Conservation (phyloP, 2,113 vertebrate genomes). For the Rhagologus leucostigma region DNA sequence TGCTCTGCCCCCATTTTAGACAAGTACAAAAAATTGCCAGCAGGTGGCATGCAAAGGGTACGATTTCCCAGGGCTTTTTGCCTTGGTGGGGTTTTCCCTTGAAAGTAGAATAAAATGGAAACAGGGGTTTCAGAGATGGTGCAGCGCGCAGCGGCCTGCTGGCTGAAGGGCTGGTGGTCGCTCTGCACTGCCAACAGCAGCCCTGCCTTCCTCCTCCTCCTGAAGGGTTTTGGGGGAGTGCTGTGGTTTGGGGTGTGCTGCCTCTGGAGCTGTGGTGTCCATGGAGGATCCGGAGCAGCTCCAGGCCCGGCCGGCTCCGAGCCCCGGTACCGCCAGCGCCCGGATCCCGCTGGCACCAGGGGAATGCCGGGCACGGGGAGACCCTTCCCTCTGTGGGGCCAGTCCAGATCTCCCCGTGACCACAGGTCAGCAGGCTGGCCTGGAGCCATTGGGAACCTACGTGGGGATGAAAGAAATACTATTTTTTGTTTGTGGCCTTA, state of each 20-base stretch:
- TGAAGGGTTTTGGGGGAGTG: background rate
- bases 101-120: background rate
- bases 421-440: constrained; percentile 68
- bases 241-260: background rate
- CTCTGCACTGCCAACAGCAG: fast-evolving
- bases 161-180: background rate
- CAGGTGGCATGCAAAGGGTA: constrained; percentile 68
- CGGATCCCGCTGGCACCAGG: background rate
- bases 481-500: constrained; percentile 51
- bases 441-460: constrained; percentile 53
- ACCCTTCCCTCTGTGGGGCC: background rate
- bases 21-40: constrained; percentile 41
- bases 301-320: no score
- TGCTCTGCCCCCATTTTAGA: background rate
- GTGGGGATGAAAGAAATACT: constrained; percentile 59
- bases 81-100: background rate
- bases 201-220: background rate
- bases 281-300: fast-evolving
- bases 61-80: background rate
- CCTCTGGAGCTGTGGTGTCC: background rate
- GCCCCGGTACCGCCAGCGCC: background rate
- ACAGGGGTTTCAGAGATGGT: background rate
- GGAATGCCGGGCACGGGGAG: background rate
- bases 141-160: background rate
- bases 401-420: constrained; percentile 33